These are phyloP conservation scores for Ophion slaviceki DNA, from an alignment of 2,888 invertebrate genomes.

Conservation along the genomic window DNA sequence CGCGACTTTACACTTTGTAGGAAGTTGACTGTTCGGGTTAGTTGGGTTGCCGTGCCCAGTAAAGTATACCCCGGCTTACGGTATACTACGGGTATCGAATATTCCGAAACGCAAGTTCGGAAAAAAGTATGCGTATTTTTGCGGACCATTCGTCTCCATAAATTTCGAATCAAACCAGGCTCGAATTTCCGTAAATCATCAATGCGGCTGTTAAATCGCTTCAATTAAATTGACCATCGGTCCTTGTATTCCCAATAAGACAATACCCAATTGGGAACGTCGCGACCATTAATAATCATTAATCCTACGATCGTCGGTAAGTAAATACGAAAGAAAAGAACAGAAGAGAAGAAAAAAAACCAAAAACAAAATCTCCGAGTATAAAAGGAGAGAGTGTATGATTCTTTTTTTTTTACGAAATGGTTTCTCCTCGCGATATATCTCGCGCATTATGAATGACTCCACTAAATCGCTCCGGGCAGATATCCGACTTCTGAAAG, in stretches of 20 bases:
- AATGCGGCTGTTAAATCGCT: background rate
- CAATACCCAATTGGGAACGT: slow-evolving; percentile 3
- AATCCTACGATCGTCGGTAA: slow-evolving; percentile 6
- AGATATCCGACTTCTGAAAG: slow-evolving; percentile 59
- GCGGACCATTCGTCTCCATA: background rate
- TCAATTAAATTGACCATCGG: background rate
- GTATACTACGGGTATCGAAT: no score
- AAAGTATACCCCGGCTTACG: no score
- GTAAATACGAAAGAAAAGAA: slow-evolving; percentile 3
- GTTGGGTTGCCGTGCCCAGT: no score
- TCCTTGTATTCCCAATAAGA: slow-evolving; percentile 45
- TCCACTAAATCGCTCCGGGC: slow-evolving; percentile 53
- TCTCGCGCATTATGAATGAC: slow-evolving; percentile 46
- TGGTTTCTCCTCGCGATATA: slow-evolving; percentile 25
- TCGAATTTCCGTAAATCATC: background rate
- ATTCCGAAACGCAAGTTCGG: no score
- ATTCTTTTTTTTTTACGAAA: slow-evolving; percentile 20
- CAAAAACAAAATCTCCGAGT: background rate
- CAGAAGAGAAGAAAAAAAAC: background rate
- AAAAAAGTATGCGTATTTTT: background rate
- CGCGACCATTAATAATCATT: background rate
- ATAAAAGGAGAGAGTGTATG: slow-evolving; percentile 17
- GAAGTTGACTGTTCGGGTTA: no score
- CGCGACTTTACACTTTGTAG: no score
- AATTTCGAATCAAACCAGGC: background rate